Percentiles rank a stretch among this genome's conserved stretches.
Evolutionary conservation across 1,140 invertebrate species (phyloP).

Genomic region (Procambarus clarkii): DNA sequence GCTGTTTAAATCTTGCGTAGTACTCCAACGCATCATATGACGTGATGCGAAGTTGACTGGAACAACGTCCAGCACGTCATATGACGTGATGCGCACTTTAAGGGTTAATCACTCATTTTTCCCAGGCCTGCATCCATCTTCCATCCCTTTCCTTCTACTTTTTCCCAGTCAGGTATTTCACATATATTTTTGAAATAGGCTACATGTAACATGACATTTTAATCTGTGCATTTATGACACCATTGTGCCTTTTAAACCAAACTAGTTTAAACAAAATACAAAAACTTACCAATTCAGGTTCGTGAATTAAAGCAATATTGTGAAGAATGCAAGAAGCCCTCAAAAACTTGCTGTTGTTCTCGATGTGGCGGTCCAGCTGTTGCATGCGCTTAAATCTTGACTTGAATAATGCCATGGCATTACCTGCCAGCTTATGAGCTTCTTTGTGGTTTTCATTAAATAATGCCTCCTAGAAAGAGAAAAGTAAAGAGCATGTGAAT

Average conservation of each 20-base stretch:
- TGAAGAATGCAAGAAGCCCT: conserved; percentile 20
- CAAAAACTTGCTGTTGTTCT: background rate
- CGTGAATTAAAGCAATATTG: conserved; percentile 19
- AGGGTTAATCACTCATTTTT: no score
- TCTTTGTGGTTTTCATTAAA: conserved; percentile 24
- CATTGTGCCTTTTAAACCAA: background rate
- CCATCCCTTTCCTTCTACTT: no score
- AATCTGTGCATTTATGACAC: background rate
- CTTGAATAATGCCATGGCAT: background rate
- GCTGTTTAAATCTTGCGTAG: no score
- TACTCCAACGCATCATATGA: no score
- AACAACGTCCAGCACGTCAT: no score
- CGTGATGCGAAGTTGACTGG: no score
- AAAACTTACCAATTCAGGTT: conserved; percentile 15
- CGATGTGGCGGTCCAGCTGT: background rate
- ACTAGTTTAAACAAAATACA: background rate
- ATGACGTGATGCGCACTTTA: no score
- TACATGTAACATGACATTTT: no score
- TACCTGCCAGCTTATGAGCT: background rate
- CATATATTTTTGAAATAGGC: no score
- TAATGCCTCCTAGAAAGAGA: background rate
- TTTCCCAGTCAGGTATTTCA: no score
- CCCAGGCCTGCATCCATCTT: no score
- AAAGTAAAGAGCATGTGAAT: no score
- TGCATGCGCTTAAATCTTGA: conserved; percentile 25